A percentile compares a stretch with the other conserved stretches of the same genome.
Evolutionary conservation across 1,140 invertebrate species (phyloP).

Genomic region (Belonocnema kinseyi): DNA sequence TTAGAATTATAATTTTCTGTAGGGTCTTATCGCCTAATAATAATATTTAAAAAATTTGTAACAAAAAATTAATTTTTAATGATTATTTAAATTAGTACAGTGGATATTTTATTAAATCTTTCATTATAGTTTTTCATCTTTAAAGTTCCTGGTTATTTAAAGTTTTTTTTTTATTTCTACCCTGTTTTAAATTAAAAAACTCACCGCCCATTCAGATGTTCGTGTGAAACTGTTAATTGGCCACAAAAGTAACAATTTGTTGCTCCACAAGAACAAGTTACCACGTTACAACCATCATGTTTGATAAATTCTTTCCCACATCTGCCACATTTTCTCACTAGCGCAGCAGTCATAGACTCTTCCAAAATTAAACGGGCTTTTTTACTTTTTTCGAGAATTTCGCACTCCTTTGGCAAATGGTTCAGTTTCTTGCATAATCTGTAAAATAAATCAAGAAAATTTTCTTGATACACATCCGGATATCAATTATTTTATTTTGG

Average conservation of each 20-base stretch:
- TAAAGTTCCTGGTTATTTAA: too few species aligned
- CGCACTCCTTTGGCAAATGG: constrained; percentile 1
- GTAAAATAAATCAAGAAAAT: neutral
- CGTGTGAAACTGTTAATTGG: neutral
- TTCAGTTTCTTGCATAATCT: constrained; percentile 21
- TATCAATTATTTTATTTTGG: too few species aligned
- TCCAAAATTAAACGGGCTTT: constrained; percentile 14
- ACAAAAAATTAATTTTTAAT: too few species aligned
- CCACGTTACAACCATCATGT: neutral
- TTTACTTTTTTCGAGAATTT: neutral
- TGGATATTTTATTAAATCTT: too few species aligned
- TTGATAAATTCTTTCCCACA: constrained; percentile 1
- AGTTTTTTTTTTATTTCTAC: too few species aligned
- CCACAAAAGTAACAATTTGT: constrained; percentile 9
- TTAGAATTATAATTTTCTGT: too few species aligned
- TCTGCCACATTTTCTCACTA: neutral
- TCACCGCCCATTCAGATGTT: neutral
- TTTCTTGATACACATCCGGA: neutral
- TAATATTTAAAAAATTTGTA: too few species aligned
- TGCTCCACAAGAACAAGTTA: neutral
- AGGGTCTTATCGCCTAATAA: too few species aligned
- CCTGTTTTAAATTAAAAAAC: neutral
- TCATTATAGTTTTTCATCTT: too few species aligned
- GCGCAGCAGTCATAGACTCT: neutral
- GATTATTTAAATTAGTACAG: too few species aligned